phyloP scores from a whole-genome alignment of 1,140 invertebrate species.

The Trichomalopsis sarcophagae region DNA sequence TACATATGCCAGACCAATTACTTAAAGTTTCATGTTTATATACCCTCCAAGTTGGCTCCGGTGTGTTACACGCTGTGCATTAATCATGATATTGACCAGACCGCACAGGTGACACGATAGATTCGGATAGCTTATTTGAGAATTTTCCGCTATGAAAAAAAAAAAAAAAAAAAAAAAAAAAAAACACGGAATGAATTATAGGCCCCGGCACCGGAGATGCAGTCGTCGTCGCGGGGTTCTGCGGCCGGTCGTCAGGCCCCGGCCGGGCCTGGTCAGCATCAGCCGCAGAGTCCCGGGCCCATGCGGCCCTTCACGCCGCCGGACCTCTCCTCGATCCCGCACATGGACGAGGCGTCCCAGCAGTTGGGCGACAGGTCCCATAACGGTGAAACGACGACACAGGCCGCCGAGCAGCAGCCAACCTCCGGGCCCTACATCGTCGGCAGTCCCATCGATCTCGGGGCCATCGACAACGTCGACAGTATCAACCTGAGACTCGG shows the following conservation, averaged over 20 bases:
- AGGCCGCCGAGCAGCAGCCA: constrained; percentile 52
- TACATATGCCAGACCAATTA: background rate
- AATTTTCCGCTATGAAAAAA: no score
- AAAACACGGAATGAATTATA: constrained; percentile 33
- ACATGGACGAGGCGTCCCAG: constrained; percentile 70
- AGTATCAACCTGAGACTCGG: constrained; percentile 65
- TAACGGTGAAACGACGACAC: constrained; percentile 55
- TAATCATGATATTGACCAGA: no score
- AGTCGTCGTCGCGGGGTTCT: constrained; percentile 67
- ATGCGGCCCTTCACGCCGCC: constrained; percentile 69
- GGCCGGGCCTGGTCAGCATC: background rate
- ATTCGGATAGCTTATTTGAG: no score
- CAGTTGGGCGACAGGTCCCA: constrained; percentile 56
- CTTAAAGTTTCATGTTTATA: background rate
- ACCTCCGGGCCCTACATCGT: constrained; percentile 68
- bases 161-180: no score
- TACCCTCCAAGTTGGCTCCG: background rate
- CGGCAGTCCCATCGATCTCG: constrained; percentile 71
- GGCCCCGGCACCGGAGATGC: constrained; percentile 71
- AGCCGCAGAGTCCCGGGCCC: constrained; percentile 56
- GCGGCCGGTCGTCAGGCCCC: constrained; percentile 58
- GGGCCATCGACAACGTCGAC: constrained; percentile 72
- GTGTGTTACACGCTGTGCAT: no score
- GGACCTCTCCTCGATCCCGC: constrained; percentile 71
- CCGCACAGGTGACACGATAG: no score